Evolutionary conservation across 64 coral and sea anemone genomes (phyloP), one percentile per base, ranked within the genome.

Genomic region (Porites lutea): DNA sequence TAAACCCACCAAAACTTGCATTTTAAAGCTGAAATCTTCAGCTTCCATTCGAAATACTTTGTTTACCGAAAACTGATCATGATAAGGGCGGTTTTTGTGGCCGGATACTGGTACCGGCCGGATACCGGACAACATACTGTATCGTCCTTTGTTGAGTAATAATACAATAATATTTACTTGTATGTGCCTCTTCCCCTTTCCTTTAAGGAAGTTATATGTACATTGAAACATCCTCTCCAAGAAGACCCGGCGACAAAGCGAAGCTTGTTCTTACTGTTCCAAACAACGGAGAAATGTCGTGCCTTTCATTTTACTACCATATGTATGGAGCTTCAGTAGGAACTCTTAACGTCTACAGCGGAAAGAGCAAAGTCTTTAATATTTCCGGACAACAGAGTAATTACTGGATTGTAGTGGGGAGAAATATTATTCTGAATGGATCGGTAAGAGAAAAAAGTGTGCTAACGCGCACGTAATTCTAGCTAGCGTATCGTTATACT

Each of bases 271-370:
- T 19, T 14, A 65, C 62, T 65, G 13, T 65, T 65, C 62, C 62
- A 13, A 65, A 16, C 18, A 65, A 65, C 18, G 62, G 62, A 57
- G 12, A 9, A 12, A 57, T 8, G 0, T 20, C 68, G 11, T 71
- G 68, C 43, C 68, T 71, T 3, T 22, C 50, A 27, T 78, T 89
- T 55, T 89, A 89, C 37, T 89, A 89, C 45, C 87, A 89, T 59
- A 89, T 89, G 87, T 78, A 89, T 55, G 87, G 87, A 5, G 59
- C 45, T 0, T 43, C 72, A 11, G n/a, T 60, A 19, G 75, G 75
- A 27, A 89, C 72, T 23, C 87, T 89, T 3, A 78, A 66, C 21
- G 74, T 89, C 3, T 78, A 77, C 58, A 79, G 21, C 60, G 74
- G 76, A 18, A 89, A 89, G 15, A 89, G 43, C 16, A 89, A 78